Evolutionary conservation across 2,888 invertebrate genomes (phyloP), one percentile per base, ranked within the genome.

Genomic region (Amiota communis): DNA sequence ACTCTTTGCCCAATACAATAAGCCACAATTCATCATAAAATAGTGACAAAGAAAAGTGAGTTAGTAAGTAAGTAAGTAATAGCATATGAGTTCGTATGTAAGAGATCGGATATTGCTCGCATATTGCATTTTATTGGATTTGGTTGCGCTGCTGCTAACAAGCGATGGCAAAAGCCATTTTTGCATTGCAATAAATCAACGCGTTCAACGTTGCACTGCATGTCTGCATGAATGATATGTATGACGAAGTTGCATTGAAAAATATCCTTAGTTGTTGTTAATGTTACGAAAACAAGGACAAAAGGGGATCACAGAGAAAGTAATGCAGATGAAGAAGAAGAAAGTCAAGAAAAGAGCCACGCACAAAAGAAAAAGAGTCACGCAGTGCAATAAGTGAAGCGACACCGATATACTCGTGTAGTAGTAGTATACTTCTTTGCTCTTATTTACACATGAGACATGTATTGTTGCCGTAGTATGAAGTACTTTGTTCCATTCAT

Each of bases 361-460:
- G 61, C 68, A 76, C 75, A 76, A 20, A n/a, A 79, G 79, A 81
- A 83, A 84, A 83, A 80, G 74, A 76, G 77, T 76, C 75, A 79
- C 82, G 81, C 77, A 76, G 73, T 79, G 68, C 72, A 71, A 17
- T 67, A 71, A 79, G 73, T 78, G 85, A 71, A 79, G 73, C 77
- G 83, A 81, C 81, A 83, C 82, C 82, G 85, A 83, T 83, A 85
- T 75, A 51, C 74, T 72, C 73, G 65, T 57, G 57, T 51, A 63
- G 36, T 69, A 12, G 9, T 36, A 6, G n/a, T 36, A 36, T 36
- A 36, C 6, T 36, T 36, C 36, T 46, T 13, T 23, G 13, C 69
- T 64, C 57, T 70, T 51, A 23, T n/a, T 23, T 68, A 17, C 49
- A 68, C 56, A 15, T 65, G 48, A 48, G 17, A 11, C 47, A 56